Evolutionary conservation across 2,113 vertebrate genomes (phyloP).

Genomic region (sheep (Ovis aries)): DNA sequence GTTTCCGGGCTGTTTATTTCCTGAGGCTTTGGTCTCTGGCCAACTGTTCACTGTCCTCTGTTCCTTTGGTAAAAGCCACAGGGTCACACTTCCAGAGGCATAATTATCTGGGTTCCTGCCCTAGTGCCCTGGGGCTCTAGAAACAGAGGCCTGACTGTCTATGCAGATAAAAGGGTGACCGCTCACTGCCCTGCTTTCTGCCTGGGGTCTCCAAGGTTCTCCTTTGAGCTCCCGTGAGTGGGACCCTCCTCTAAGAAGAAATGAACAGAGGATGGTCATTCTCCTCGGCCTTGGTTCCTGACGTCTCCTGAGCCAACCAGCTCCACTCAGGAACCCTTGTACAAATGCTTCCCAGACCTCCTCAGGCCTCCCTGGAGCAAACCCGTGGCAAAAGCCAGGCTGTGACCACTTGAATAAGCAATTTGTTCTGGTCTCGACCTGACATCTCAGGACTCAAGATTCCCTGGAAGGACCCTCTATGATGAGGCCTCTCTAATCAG

Average conservation of each 20-base stretch:
- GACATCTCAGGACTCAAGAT: not conserved
- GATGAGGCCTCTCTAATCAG: not conserved
- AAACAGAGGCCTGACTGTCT: slow-evolving; percentile 7
- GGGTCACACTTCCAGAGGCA: not conserved
- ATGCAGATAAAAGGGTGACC: not conserved
- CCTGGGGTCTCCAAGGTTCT: not conserved
- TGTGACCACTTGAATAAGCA: not conserved
- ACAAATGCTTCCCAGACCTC: not conserved
- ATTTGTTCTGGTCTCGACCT: not conserved
- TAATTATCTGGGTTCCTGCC: not conserved
- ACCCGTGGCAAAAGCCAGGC: not conserved
- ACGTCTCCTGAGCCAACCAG: not conserved
- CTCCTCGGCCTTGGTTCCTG: not conserved
- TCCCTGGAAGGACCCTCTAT: not conserved
- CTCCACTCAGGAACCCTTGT: not conserved
- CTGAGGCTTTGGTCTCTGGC: not conserved
- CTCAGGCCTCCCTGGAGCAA: not conserved
- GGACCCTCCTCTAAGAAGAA: not conserved
- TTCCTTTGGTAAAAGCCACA: not conserved
- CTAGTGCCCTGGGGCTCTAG: not conserved
- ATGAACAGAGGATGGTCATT: not conserved
- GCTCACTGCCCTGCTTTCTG: not conserved
- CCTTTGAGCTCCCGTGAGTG: not conserved
- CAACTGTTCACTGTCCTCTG: not conserved
- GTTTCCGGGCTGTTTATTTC: not conserved